Percentiles rank a stretch among this genome's conserved stretches.
These are phyloP conservation scores for Drosophila paulistorum DNA, from an alignment of 1,140 invertebrate genomes.

Conservation along the genomic window DNA sequence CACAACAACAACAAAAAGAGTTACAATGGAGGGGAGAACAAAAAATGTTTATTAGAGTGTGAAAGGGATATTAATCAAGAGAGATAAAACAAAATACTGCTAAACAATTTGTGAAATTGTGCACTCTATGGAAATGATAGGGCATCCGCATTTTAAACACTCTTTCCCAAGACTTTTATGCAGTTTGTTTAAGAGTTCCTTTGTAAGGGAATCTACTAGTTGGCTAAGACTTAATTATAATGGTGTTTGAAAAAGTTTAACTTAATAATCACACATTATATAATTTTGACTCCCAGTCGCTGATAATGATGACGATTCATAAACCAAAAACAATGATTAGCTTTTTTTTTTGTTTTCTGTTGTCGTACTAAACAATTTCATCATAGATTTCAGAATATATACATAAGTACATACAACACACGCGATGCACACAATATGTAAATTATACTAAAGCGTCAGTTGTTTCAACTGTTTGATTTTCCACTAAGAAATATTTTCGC, in stretches of 20 bases:
- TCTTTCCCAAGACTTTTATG: too few species aligned
- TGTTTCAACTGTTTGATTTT: slow-evolving; percentile 14
- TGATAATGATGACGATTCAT: slow-evolving; percentile 9
- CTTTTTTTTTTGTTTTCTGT: background rate
- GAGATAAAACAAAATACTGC: slow-evolving; percentile 4
- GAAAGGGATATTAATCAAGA: background rate
- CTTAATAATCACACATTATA: slow-evolving; percentile 5
- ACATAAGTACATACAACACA: background rate
- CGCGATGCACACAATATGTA: background rate
- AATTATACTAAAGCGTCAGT: slow-evolving; percentile 24
- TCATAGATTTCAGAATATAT: background rate
- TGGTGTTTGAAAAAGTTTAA: background rate
- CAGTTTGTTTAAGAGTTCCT: too few species aligned
- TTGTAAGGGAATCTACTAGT: background rate
- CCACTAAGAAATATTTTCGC: background rate
- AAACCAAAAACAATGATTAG: slow-evolving; percentile 6
- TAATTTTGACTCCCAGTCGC: background rate
- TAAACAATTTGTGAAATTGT: background rate
- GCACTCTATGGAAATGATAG: background rate
- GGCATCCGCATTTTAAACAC: too few species aligned
- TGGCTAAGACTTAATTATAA: background rate
- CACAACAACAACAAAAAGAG: background rate
- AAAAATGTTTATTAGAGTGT: background rate
- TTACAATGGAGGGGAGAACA: background rate
- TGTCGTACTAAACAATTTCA: background rate